Conservation (phyloP, 2,797 vertebrate species). For the Lemur catta region DNA sequence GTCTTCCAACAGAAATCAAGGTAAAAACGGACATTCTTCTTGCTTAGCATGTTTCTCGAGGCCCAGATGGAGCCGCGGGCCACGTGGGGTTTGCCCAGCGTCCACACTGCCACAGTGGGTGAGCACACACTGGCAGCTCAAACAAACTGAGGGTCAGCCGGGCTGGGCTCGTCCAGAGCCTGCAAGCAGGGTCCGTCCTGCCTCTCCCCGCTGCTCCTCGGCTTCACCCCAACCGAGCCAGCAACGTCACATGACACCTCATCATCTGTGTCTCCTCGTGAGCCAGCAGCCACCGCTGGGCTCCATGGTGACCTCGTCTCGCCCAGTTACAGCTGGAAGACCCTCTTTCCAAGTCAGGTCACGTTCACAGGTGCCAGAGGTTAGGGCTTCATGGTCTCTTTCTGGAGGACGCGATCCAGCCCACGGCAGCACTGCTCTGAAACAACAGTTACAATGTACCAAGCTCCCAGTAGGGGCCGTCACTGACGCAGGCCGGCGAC, state of each 20-base stretch:
- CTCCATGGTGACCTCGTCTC: not conserved
- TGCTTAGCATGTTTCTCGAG: accelerated
- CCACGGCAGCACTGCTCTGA: accelerated
- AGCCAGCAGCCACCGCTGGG: not conserved
- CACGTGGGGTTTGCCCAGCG: accelerated
- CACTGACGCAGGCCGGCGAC: accelerated
- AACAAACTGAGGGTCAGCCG: accelerated
- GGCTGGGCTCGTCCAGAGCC: accelerated
- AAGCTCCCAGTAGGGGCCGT: not conserved
- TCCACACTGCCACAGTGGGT: accelerated
- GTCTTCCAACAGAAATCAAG: not conserved
- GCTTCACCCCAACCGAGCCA: too few species aligned
- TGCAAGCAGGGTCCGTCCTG: not conserved
- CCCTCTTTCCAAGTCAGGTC: not conserved
- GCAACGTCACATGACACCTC: not conserved
- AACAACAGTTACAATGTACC: accelerated
- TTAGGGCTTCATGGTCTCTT: accelerated
- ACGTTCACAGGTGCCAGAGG: not conserved
- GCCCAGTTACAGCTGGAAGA: not conserved
- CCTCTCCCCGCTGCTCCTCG: not conserved
- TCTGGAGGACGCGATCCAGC: not conserved
- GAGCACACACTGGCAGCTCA: not conserved
- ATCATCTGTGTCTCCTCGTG: not conserved
- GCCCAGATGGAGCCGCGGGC: too few species aligned
- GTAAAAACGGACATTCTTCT: accelerated